Evolutionary conservation across 30 jellyfish, hydroid and myxozoan species (phyloP).

Genomic region (Pelagia noctiluca): DNA sequence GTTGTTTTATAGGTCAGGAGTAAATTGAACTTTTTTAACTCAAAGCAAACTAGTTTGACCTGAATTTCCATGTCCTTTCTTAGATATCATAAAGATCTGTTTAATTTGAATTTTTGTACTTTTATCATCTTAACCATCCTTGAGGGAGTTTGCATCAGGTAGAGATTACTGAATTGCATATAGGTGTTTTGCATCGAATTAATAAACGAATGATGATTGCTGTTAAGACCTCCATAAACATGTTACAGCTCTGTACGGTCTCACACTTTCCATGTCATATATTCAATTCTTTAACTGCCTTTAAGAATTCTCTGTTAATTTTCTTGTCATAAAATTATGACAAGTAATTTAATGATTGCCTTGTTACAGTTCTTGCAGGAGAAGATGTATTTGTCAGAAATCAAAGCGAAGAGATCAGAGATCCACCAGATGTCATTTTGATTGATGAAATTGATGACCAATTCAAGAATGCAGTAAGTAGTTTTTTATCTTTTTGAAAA

Average conservation of each 20-base stretch:
- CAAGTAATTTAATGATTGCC: not conserved
- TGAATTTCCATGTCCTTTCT: not conserved
- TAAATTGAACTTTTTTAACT: no score
- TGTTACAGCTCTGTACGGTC: no score
- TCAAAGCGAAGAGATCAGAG: slow-evolving; percentile 26
- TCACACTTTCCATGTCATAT: no score
- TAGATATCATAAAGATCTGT: not conserved
- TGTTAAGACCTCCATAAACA: no score
- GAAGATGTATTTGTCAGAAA: slow-evolving; percentile 26
- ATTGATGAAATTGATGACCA: slow-evolving; percentile 52
- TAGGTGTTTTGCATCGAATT: no score
- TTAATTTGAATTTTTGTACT: not conserved
- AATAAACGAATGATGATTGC: no score
- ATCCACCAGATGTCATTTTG: slow-evolving; percentile 53
- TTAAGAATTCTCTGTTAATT: not conserved
- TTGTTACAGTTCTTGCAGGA: slow-evolving; percentile 30
- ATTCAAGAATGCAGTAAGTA: slow-evolving; percentile 64
- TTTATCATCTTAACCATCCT: not conserved
- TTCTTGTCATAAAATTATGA: not conserved
- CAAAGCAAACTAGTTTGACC: not conserved
- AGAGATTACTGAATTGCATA: no score
- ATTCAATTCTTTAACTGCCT: not conserved
- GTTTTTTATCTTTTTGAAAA: not conserved
- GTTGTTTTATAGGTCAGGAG: no score
- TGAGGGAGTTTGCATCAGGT: no score